Percentiles rank a stretch among this genome's conserved stretches.
These are phyloP conservation scores for Xestoiulus laeticollis DNA, from an alignment of 2,888 invertebrate species.

Conservation along the genomic window DNA sequence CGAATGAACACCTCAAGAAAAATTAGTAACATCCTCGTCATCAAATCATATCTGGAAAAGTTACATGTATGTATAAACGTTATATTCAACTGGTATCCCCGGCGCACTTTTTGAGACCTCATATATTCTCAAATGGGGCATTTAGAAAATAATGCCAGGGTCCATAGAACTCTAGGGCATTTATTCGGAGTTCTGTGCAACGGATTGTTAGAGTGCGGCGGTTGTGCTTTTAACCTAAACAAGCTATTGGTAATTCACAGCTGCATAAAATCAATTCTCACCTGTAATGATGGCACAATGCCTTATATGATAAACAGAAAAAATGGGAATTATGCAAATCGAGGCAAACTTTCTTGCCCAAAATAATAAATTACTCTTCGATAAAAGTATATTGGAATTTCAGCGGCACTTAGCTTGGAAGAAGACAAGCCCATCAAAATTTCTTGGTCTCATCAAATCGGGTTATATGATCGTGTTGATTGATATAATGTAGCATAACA, in stretches of 20 bases:
- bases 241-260: neutral
- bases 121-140: neutral
- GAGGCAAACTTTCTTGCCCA: neutral
- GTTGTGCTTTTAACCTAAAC: neutral
- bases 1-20: neutral
- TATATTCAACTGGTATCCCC: neutral
- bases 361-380: slow-evolving; percentile 24
- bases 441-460: neutral
- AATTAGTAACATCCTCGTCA: neutral
- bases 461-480: neutral
- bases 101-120: neutral
- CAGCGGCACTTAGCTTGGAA: neutral
- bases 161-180: neutral
- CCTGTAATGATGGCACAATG: neutral
- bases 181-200: neutral
- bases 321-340: slow-evolving; percentile 5
- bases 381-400: neutral
- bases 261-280: neutral
- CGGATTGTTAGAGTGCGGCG: no score
- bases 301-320: neutral
- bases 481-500: neutral
- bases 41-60: neutral
- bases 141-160: neutral
- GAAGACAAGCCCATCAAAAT: neutral
- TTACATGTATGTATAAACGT: neutral